Base-by-base conservation (phyloP, 2,888 invertebrate species). In the Cepaea hortensis region DNA sequence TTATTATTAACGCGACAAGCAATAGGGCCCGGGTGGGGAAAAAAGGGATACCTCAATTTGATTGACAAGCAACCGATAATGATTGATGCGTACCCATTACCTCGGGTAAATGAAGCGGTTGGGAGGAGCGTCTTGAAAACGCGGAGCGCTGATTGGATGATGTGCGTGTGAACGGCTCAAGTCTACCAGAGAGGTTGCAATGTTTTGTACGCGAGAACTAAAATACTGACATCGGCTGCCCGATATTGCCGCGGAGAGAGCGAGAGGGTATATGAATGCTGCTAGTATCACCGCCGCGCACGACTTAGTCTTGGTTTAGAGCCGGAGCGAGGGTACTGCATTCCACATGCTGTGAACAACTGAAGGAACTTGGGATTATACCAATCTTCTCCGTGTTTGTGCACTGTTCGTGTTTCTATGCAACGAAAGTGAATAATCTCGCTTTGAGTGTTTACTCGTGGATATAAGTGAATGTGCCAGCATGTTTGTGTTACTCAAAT, bases 11-110 rank as follows among this genome's bases (percentile, higher is more conserved):
- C 79, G 79, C 80, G 76, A 48, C 80, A 65, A 23, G 70, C 50
- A 48, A 68, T 11, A 55, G 23, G 76, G 50, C 86, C 81, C 80
- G 72, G 46, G 70, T 50, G 73, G 70, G 20, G 23, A 13, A 20
- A 70, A 61, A 62, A 62, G 20, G 80, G 80, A 76, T 62, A 83
- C 82, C 73, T 88, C 80, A 86, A 46, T 50, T 83, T 92, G 92
- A 92, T 92, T 92, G 92, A 91, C 92, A 92, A 90, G 85, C 88
- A 87, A 89, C 88, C 87, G 88, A 90, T 90, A 88, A 87, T 91
- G 91, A 92, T 91, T 92, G 91, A 92, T 92, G 90, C 89, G 85
- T 88, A 81, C 85, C 84, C 88, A 84, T 85, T 77, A 81, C 73
- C 84, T 73, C 72, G 83, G 80, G 84, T 84, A 73, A 82, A 84